Percentiles rank a stretch among this genome's conserved stretches.
Evolutionary conservation across 2,888 invertebrate genomes (phyloP).

Genomic region (Leptopilina syphax): DNA sequence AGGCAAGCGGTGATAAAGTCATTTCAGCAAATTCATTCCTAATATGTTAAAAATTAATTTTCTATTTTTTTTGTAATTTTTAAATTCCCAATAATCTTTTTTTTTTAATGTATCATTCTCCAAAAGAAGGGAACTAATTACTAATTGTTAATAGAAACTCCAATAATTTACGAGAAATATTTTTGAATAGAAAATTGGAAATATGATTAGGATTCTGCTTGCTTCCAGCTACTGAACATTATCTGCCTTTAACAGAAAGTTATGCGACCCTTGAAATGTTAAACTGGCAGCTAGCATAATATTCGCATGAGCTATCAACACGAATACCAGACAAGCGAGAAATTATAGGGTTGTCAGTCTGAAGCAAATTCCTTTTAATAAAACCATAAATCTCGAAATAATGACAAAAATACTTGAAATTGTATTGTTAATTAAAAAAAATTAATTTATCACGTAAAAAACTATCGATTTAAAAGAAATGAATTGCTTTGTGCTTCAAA

Average conservation of each 20-base stretch:
- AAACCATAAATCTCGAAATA: not conserved
- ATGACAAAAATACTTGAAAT: no score
- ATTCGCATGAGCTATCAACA: conserved; percentile 24
- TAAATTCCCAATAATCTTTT: not conserved
- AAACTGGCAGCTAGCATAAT: conserved; percentile 12
- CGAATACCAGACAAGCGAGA: not conserved
- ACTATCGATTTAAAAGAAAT: not conserved
- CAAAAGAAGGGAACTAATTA: no score
- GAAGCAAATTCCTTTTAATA: not conserved
- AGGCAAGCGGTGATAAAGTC: conserved; percentile 34
- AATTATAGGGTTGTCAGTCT: not conserved
- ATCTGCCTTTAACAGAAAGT: conserved; percentile 13
- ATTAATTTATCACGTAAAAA: no score
- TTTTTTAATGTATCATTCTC: not conserved
- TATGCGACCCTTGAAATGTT: conserved; percentile 16
- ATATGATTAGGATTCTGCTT: not conserved
- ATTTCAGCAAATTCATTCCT: conserved; percentile 25
- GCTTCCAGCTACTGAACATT: not conserved
- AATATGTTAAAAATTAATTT: not conserved
- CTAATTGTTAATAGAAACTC: no score
- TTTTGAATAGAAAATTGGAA: not conserved
- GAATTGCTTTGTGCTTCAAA: not conserved
- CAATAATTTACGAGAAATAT: not conserved
- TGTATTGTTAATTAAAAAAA: no score
- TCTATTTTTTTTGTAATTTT: no score